Base-by-base conservation (phyloP, 2,797 vertebrate species). In the Sebastes steindachneri region DNA sequence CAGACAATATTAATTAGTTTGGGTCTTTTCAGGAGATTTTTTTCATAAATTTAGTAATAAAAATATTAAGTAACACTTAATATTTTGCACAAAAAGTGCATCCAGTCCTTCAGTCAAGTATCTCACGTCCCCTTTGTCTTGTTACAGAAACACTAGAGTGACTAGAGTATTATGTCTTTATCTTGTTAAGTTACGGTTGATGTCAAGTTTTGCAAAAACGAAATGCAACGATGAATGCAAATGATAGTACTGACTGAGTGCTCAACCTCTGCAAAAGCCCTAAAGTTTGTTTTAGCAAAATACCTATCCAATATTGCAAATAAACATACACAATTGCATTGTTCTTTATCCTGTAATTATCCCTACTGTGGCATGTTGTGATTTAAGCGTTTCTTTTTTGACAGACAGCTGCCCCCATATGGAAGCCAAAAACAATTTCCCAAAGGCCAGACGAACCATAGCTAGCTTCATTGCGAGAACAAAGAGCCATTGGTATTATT, bases 361-460 rank as follows among this genome's bases (percentile, higher is more conserved):
- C 84, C 72, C 83, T 81, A 45, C 90, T 87, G 88, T 88, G 86
- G 87, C 86, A 89, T 86, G 89, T 93, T 87, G 60, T 77, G 80
- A 91, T 92, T 92, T 85, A 84, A 92, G 82, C 65, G 25, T 90
- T 92, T 92, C 84, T 92, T 93, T 95, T 93, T 93, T 95, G 94
- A 95, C 91, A 92, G 94, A 94, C 94, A 95, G 92, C 93, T 93
- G 92, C 93, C 93, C 92, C 94, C 94, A 93, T 95, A 95, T 92
- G 92, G 92, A 93, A 92, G 94, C 93, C 93, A 93, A 94, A 95
- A 95, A 93, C 90, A 84, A 79, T 91, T 88, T 94, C 92, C 92
- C 91, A 77, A 88, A 94, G 93, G 92, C 94, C 93, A 94, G 73
- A 51, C 83, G 31, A 93, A 90, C 89, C 93, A 91, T 79, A 88